These are phyloP conservation scores for Penaeus japonicus DNA, from an alignment of 1,140 invertebrate species.

Conservation along the genomic window DNA sequence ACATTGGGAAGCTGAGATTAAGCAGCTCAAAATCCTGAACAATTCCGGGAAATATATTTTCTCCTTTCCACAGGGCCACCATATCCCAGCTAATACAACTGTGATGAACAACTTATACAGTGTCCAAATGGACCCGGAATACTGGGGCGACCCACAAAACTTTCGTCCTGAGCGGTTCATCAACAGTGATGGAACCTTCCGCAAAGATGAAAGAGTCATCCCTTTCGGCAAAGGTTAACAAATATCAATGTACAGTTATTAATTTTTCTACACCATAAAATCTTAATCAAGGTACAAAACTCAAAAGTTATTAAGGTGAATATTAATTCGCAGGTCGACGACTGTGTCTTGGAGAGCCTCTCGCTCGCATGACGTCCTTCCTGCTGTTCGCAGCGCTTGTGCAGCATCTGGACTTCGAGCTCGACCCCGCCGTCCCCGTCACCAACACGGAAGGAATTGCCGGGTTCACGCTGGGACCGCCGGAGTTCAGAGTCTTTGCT, in stretches of 20 bases:
- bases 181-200: slow-evolving; percentile 59
- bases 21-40: not conserved
- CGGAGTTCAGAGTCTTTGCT: slow-evolving; percentile 17
- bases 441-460: slow-evolving; percentile 8
- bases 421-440: slow-evolving; percentile 8
- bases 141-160: slow-evolving; percentile 64
- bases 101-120: slow-evolving; percentile 75
- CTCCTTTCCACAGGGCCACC: slow-evolving; percentile 27
- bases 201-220: slow-evolving; percentile 52
- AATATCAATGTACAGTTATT: too few species aligned
- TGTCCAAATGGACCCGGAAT: slow-evolving; percentile 72
- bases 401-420: slow-evolving; percentile 14
- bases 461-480: slow-evolving; percentile 17
- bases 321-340: slow-evolving; percentile 33
- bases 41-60: too few species aligned
- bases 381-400: slow-evolving; percentile 28
- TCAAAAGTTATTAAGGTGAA: not conserved
- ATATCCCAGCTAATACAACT: slow-evolving; percentile 67
- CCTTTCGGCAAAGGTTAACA: slow-evolving; percentile 54
- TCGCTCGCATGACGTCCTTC: slow-evolving; percentile 43
- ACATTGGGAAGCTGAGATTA: not conserved
- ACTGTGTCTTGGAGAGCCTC: slow-evolving; percentile 45
- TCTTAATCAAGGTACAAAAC: too few species aligned
- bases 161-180: slow-evolving; percentile 65
- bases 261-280: too few species aligned